Conservation (phyloP, 2,797 vertebrate genomes). For the Hirundo rustica region DNA sequence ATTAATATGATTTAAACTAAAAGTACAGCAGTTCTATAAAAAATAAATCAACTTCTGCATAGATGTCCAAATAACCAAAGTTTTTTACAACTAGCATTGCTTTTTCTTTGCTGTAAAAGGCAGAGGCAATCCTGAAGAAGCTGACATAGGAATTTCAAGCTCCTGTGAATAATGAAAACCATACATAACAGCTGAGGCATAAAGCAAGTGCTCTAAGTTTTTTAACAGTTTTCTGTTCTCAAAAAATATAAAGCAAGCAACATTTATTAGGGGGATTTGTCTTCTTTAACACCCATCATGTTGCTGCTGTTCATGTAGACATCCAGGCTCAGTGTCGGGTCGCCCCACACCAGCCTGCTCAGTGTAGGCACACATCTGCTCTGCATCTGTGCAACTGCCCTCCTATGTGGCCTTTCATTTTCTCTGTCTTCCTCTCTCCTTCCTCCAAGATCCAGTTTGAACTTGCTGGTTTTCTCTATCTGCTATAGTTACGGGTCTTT, state of each 20-base stretch:
- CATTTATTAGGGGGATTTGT: neutral
- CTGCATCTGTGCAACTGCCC: neutral
- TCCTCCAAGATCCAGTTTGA: neutral
- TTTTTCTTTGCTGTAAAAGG: conserved; percentile 7
- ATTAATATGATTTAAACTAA: conserved; percentile 65
- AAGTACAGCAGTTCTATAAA: conserved; percentile 57
- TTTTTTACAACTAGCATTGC: neutral
- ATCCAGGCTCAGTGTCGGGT: rapidly evolving
- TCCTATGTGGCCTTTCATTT: neutral
- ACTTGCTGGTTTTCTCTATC: neutral
- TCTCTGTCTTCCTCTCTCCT: neutral
- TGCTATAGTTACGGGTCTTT: neutral
- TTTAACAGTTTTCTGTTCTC: neutral
- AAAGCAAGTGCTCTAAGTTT: neutral
- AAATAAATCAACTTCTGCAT: conserved; percentile 52
- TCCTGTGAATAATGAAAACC: neutral
- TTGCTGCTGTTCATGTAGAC: neutral
- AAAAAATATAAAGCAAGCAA: neutral
- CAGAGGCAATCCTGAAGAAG: neutral
- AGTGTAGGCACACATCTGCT: rapidly evolving
- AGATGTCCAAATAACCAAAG: conserved; percentile 21
- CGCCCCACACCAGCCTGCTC: rapidly evolving
- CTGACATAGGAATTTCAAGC: neutral
- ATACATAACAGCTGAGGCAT: neutral
- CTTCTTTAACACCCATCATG: neutral